Evolutionary conservation across 2,113 vertebrate species (phyloP).

Genomic region (Oreotrochilus melanogaster): DNA sequence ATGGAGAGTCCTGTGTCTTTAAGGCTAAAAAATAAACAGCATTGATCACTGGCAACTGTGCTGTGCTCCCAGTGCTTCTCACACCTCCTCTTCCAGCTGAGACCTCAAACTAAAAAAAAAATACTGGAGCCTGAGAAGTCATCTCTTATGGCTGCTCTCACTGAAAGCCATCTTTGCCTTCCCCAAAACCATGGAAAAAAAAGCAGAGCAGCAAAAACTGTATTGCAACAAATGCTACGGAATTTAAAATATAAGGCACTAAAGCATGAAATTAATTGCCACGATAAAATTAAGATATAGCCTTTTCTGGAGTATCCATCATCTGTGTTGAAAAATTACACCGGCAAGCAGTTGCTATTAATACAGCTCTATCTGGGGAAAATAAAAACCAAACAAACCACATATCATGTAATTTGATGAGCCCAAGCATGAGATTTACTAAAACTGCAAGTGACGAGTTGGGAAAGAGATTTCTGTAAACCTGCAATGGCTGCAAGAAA

Average conservation of each 20-base stretch:
- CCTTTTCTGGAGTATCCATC: not conserved
- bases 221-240: not conserved
- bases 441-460: not conserved
- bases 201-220: not conserved
- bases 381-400: not conserved
- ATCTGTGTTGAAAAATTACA: not conserved
- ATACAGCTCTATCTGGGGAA: not conserved
- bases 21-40: not conserved
- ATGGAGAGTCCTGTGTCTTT: not conserved
- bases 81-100: not conserved
- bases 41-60: not conserved
- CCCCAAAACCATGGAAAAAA: not conserved
- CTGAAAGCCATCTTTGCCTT: not conserved
- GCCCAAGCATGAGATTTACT: not conserved
- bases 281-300: not conserved
- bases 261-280: not conserved
- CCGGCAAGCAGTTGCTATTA: not conserved
- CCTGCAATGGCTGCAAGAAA: not conserved
- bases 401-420: fast-evolving
- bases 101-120: not conserved
- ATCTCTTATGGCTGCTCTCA: not conserved
- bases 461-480: not conserved
- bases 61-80: not conserved
- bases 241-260: not conserved
- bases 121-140: not conserved